These are phyloP conservation scores for Caenorhabditis brenneri DNA, from an alignment of 1,140 invertebrate species.

Conservation along the genomic window DNA sequence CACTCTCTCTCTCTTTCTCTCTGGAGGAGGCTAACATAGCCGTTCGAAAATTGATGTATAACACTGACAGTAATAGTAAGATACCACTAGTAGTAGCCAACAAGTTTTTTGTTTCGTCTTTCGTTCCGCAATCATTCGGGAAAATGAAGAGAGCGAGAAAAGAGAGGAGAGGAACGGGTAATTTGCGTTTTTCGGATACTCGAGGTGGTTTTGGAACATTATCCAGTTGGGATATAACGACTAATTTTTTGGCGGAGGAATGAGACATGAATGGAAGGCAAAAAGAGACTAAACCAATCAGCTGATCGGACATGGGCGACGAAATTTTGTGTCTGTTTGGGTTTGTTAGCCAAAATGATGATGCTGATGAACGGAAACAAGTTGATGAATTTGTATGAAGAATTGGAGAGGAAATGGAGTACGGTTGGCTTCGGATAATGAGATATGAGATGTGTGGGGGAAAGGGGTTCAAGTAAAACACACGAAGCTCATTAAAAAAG, in stretches of 20 bases:
- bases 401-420: neutral
- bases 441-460: no score
- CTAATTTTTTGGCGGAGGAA: conserved; percentile 8
- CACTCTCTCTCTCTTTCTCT: no score
- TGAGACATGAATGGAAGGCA: neutral
- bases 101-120: neutral
- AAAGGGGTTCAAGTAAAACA: no score
- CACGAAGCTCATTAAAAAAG: no score
- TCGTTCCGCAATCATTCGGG: conserved; percentile 21
- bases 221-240: conserved; percentile 22
- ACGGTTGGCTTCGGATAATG: neutral
- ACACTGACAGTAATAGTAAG: neutral
- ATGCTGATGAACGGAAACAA: neutral
- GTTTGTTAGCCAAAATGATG: no score
- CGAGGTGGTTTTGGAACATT: conserved; percentile 14
- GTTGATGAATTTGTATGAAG: neutral
- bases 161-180: neutral
- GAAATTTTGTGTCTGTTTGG: neutral
- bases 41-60: conserved; percentile 23
- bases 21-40: neutral
- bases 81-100: neutral
- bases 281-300: conserved; percentile 8
- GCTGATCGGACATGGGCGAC: neutral
- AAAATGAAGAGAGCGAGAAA: neutral
- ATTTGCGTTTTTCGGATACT: conserved; percentile 24